phyloP scores from a whole-genome alignment of 2,888 invertebrate genomes.

The Nemapogon koenigi region DNA sequence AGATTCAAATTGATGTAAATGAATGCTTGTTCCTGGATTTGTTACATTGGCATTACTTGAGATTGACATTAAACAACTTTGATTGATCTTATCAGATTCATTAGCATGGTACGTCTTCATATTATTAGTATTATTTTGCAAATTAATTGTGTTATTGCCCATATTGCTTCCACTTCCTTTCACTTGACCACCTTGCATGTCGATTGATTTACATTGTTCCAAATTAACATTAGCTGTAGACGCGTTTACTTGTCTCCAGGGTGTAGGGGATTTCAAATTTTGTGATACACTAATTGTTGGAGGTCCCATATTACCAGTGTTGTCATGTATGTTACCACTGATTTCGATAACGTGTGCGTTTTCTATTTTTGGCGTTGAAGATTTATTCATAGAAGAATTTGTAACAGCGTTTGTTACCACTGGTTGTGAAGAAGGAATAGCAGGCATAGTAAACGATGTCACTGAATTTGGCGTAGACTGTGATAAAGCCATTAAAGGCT shows the following conservation, averaged over 20 bases:
- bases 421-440: constrained; percentile 53
- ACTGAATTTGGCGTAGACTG: constrained; percentile 45
- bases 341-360: constrained; percentile 56
- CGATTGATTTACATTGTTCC: constrained; percentile 35
- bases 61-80: constrained; percentile 42
- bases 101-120: constrained; percentile 31
- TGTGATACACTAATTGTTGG: constrained; percentile 57
- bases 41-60: constrained; percentile 25
- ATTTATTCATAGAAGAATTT: constrained; percentile 40
- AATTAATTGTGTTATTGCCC: constrained; percentile 29
- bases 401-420: constrained; percentile 57
- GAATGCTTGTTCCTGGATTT: constrained; percentile 34
- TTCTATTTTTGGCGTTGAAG: constrained; percentile 39
- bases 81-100: constrained; percentile 43
- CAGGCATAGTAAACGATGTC: constrained; percentile 46
- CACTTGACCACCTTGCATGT: constrained; percentile 39
- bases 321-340: constrained; percentile 51
- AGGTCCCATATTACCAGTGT: constrained; percentile 33
- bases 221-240: constrained; percentile 24
- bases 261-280: constrained; percentile 51
- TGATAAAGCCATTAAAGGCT: constrained; percentile 57
- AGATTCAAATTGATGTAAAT: constrained; percentile 48
- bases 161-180: constrained; percentile 32
- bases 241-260: constrained; percentile 46
- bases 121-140: constrained; percentile 27